phyloP scores from a whole-genome alignment of 2,797 vertebrate species.

The Sciurus carolinensis region DNA sequence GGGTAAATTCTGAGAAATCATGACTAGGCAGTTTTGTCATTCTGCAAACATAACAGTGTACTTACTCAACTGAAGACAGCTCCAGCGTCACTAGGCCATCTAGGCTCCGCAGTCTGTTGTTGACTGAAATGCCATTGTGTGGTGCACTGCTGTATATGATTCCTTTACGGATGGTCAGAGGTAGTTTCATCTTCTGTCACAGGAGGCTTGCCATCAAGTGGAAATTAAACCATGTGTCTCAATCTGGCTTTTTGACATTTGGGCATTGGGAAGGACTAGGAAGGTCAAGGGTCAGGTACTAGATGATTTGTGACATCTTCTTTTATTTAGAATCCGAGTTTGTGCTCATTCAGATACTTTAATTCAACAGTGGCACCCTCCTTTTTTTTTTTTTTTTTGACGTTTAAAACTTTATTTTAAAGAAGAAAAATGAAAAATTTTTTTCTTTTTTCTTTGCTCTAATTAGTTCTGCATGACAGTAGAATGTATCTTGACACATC shows the following conservation, averaged over 20 bases:
- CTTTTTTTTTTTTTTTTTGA: no score
- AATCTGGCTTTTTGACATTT: neutral
- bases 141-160: neutral
- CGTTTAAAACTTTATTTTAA: no score
- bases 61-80: neutral
- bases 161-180: no score
- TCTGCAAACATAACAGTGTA: no score
- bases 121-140: neutral
- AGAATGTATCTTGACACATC: no score
- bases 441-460: no score
- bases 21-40: neutral
- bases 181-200: neutral
- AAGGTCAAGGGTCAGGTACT: neutral
- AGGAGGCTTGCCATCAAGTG: neutral
- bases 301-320: neutral
- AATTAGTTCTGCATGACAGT: no score
- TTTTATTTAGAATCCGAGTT: neutral
- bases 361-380: neutral
- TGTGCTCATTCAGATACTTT: neutral
- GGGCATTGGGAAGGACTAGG: neutral
- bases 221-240: neutral
- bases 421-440: no score
- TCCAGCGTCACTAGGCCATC: neutral
- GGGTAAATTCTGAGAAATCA: neutral
- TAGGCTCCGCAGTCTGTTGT: no score